Percentiles rank a stretch among this genome's conserved stretches.
phyloP scores from a whole-genome alignment of 2,888 invertebrate species.

The Ethmia dodecea region DNA sequence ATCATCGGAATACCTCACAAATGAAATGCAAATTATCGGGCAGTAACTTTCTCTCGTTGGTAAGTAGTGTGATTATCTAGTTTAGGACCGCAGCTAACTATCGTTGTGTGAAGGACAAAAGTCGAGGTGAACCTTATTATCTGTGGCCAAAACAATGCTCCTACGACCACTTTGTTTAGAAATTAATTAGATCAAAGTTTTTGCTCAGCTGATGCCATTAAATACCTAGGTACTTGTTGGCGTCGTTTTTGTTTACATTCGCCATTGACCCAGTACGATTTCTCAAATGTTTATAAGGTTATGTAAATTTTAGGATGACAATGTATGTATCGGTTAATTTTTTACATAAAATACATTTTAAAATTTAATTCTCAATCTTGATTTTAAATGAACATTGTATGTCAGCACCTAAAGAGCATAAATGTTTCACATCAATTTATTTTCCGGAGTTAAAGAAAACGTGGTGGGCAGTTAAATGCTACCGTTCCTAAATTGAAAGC shows the following conservation, averaged over 20 bases:
- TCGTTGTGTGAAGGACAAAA: constrained; percentile 31
- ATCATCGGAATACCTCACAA: constrained; percentile 35
- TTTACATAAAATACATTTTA: neutral
- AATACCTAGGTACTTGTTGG: constrained; percentile 32
- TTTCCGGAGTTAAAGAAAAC: constrained; percentile 5
- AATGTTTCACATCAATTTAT: constrained; percentile 9
- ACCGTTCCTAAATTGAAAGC: constrained; percentile 24
- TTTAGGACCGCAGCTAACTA: too few relatives aligned
- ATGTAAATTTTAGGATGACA: too few relatives aligned
- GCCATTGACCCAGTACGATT: constrained; percentile 60
- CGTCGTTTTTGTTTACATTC: constrained; percentile 36
- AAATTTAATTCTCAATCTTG: neutral
- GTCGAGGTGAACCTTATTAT: constrained; percentile 28
- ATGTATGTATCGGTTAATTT: constrained; percentile 22
- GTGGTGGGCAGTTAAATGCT: constrained; percentile 20
- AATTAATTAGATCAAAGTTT: constrained; percentile 37
- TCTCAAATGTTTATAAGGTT: constrained; percentile 55
- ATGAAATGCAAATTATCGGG: constrained; percentile 23
- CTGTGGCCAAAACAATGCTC: constrained; percentile 28
- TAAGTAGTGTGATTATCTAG: too few relatives aligned
- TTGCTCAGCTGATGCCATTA: constrained; percentile 33
- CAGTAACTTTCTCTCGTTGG: constrained; percentile 41
- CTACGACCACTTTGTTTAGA: constrained; percentile 19
- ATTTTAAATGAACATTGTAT: neutral
- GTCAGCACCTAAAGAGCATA: constrained; percentile 9